Evolutionary conservation across 2,797 vertebrate species (phyloP).

Genomic region (Apogon hyalosoma): DNA sequence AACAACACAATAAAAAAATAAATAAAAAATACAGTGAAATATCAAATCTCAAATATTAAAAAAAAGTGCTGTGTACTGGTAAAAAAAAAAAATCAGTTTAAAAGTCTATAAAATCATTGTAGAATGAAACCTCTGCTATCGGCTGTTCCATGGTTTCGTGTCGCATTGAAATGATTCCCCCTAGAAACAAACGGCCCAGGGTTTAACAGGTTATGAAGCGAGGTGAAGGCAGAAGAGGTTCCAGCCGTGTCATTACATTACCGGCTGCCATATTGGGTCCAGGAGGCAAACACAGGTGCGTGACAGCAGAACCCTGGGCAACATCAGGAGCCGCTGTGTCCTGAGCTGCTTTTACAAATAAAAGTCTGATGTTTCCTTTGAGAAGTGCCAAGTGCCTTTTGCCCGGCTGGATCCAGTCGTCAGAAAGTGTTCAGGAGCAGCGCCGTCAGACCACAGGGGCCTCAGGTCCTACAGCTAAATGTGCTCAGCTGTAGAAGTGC

Average conservation of each 20-base stretch:
- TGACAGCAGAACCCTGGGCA: constrained; percentile 43
- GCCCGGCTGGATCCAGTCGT: constrained; percentile 24
- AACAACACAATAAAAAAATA: too few species aligned
- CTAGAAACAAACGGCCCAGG: too few species aligned
- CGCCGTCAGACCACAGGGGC: constrained; percentile 2
- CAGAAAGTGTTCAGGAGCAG: constrained; percentile 11
- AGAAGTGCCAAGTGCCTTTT: constrained; percentile 23
- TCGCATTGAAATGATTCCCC: too few species aligned
- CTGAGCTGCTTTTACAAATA: constrained; percentile 40
- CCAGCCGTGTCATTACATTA: constrained; percentile 66
- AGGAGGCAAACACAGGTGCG: constrained; percentile 50
- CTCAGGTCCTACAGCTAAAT: constrained; percentile 19
- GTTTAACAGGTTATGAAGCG: too few species aligned
- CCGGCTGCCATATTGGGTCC: constrained; percentile 43
- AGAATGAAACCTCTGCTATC: too few species aligned
- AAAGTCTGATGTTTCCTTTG: constrained; percentile 36
- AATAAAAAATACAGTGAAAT: too few species aligned
- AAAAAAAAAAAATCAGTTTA: too few species aligned
- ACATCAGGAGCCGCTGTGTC: constrained; percentile 45
- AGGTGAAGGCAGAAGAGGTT: constrained; percentile 34
- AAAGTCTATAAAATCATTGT: too few species aligned
- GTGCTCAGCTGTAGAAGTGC: constrained; percentile 42
- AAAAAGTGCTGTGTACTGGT: too few species aligned
- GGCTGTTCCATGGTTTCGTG: too few species aligned
- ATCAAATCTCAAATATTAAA: too few species aligned